Evolutionary conservation across 2,888 invertebrate species (phyloP), one percentile per base, ranked within the genome.

Genomic region (Drosophila buzzatii): DNA sequence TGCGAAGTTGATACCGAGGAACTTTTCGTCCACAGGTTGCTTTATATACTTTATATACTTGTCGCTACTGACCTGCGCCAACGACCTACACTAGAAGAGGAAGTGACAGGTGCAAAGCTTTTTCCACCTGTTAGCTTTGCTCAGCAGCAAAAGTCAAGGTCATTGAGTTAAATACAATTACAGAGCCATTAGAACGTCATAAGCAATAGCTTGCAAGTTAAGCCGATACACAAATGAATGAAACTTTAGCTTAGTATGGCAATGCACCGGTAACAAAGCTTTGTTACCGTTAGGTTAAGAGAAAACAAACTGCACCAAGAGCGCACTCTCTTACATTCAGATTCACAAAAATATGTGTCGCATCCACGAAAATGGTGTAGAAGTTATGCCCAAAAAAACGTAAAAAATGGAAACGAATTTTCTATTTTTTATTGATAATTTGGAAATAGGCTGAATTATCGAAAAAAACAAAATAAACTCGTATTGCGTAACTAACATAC

Each of bases 51-150:
- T n/a, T n/a, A n/a, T n/a, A n/a, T n/a, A n/a, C n/a, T n/a, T n/a
- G n/a, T n/a, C 37, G 3, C 16, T 14, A 12, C 23, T 31, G n/a
- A 9, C 27, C 27, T 77, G 68, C 27, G 60, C 53, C 58, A 80
- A 44, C 74, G 77, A 68, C 74, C 77, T 55, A 65, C 66, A 62
- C n/a, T 23, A 12, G 6, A n/a, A 16, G 18, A 33, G 42, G 56
- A 33, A 44, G 42, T 61, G 53, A 57, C 44, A 42, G 1, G 1
- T 12, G 27, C 35, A 42, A 51, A 79, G 79, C 73, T 79, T 42
- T 52, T 33, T 37, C 79, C 59, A 73, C 76, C 70, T 79, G 79
- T 70, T 73, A 52, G 70, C 65, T 52, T 44, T 57, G 31, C 62
- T 6, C 14, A n/a, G 41, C 12, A 37, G 23, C 42, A 18, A 23